These are phyloP conservation scores for Aporrectodea caliginosa DNA, from an alignment of 1,140 invertebrate genomes.

Conservation along the genomic window DNA sequence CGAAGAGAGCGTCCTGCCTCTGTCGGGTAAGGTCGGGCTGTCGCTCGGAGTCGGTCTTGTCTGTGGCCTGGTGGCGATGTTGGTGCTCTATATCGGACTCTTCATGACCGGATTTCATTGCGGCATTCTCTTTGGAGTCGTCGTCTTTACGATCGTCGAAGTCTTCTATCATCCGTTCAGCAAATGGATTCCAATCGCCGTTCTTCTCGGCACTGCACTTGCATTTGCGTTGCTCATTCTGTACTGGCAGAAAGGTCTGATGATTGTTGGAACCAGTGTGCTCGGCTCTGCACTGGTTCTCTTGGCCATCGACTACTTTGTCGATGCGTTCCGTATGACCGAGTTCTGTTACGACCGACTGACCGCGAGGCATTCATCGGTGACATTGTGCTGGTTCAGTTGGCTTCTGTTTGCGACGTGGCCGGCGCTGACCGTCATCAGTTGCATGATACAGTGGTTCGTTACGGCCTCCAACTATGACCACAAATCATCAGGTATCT, in stretches of 20 bases:
- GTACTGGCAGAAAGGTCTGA: constrained; percentile 69
- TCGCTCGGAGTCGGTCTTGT: constrained; percentile 71
- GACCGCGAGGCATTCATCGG: constrained; percentile 36
- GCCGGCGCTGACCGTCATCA: constrained; percentile 67
- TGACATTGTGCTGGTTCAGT: constrained; percentile 67
- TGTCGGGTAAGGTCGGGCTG: constrained; percentile 70
- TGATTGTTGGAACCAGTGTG: constrained; percentile 70
- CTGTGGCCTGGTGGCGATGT: constrained; percentile 72
- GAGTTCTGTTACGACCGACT: constrained; percentile 66
- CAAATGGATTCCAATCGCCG: constrained; percentile 67
- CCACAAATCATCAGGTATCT: constrained; percentile 57
- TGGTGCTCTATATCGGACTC: constrained; percentile 76
- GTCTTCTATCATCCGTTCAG: constrained; percentile 53
- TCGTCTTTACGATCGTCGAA: constrained; percentile 54
- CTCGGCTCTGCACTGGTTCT: constrained; percentile 72
- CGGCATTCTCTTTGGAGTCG: constrained; percentile 63
- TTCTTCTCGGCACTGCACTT: constrained; percentile 65
- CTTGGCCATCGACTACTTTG: constrained; percentile 70
- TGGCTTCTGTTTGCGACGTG: constrained; percentile 71
- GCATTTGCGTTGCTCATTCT: constrained; percentile 69
- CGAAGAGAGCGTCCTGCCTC: constrained; percentile 69
- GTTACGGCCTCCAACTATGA: constrained; percentile 69
- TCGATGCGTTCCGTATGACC: constrained; percentile 66
- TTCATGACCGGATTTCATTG: constrained; percentile 77
- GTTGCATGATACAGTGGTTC: constrained; percentile 66